A percentile compares a stretch with the other conserved stretches of the same genome.
phyloP scores from a whole-genome alignment of 2,888 invertebrate species.

The Philhelius pedissequus region DNA sequence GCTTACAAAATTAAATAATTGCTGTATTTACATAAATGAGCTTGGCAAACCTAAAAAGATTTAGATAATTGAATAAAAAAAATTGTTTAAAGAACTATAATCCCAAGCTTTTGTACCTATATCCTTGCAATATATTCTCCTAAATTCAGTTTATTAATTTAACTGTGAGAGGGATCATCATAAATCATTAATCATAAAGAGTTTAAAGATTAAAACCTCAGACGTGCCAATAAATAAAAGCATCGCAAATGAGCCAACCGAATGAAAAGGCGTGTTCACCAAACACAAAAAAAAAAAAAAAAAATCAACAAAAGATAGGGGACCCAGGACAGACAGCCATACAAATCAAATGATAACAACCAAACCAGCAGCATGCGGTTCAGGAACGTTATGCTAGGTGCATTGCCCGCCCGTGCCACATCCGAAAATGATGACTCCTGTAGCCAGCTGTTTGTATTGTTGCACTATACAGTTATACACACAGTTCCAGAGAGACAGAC shows the following conservation, averaged over 20 bases:
- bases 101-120: neutral
- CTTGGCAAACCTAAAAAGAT: too few relatives aligned
- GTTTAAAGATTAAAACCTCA: slow-evolving; percentile 50
- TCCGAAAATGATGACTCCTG: slow-evolving; percentile 34
- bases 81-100: too few relatives aligned
- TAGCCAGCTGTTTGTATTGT: slow-evolving; percentile 58
- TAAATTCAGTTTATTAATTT: slow-evolving; percentile 12
- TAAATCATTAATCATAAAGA: slow-evolving; percentile 54
- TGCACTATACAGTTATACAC: neutral
- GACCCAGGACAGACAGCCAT: neutral
- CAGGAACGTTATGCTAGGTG: neutral
- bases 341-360: slow-evolving; percentile 42
- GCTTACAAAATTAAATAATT: too few relatives aligned
- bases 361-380: slow-evolving; percentile 11
- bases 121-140: neutral
- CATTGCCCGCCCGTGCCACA: slow-evolving; percentile 26
- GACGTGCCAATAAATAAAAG: slow-evolving; percentile 60
- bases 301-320: slow-evolving; percentile 21
- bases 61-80: too few relatives aligned
- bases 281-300: slow-evolving; percentile 11
- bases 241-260: slow-evolving; percentile 36
- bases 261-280: slow-evolving; percentile 28
- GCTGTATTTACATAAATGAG: too few relatives aligned
- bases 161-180: neutral
- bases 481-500: neutral